A percentile compares a stretch with the other conserved stretches of the same genome.
Conservation (phyloP, 2,888 invertebrate species). For the Microctonus hyperodae region DNA sequence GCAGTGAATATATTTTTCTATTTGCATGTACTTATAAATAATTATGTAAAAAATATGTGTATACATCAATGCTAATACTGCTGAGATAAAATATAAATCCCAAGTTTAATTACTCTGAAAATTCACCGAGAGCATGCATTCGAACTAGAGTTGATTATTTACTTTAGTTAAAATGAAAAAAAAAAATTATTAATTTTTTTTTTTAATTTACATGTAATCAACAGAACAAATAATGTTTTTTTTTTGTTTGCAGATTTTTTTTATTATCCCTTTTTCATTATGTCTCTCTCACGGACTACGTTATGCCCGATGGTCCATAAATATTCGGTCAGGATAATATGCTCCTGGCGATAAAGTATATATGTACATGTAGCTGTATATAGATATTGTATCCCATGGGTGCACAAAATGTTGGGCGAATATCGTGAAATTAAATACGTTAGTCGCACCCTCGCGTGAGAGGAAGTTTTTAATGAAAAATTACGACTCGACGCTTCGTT, state of each 20-base stretch:
- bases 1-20: no score
- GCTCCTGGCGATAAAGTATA: conserved; percentile 19
- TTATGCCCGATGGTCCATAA: conserved; percentile 28
- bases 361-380: conserved; percentile 21
- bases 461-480: conserved; percentile 48
- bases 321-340: conserved; percentile 32
- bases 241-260: not conserved
- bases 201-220: not conserved
- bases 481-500: conserved; percentile 36
- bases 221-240: not conserved
- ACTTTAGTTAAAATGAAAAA: no score
- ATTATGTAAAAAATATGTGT: no score
- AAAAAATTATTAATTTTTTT: no score
- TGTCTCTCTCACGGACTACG: conserved; percentile 21
- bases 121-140: no score
- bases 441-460: conserved; percentile 35
- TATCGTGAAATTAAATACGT: conserved; percentile 46
- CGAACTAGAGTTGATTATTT: no score
- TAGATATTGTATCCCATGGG: conserved; percentile 21
- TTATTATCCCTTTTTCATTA: conserved; percentile 27
- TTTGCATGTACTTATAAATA: no score
- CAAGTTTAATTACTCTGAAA: no score
- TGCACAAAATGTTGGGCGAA: conserved; percentile 34
- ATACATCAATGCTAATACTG: no score
- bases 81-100: no score